These are phyloP conservation scores for Myiozetetes cayanensis DNA, from an alignment of 2,113 vertebrate species.

Conservation along the genomic window DNA sequence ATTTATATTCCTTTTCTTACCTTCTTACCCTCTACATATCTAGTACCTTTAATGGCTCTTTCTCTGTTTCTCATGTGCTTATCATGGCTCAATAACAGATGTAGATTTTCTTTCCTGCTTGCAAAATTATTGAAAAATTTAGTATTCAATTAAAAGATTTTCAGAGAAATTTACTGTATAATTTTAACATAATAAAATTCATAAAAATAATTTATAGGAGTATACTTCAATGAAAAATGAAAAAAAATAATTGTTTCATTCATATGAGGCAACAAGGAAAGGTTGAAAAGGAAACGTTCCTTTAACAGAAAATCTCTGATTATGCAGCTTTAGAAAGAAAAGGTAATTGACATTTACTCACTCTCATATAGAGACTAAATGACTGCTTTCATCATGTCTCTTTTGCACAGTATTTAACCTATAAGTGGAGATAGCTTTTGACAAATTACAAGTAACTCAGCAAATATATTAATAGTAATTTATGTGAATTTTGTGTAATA, in stretches of 20 bases:
- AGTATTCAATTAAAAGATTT: slow-evolving; percentile 60
- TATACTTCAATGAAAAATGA: slow-evolving; percentile 49
- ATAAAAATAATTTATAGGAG: slow-evolving; percentile 28
- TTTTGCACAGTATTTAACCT: slow-evolving; percentile 50
- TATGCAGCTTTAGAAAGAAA: slow-evolving; percentile 44
- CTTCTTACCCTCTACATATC: neutral
- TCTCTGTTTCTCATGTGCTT: slow-evolving; percentile 46
- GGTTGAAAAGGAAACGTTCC: slow-evolving; percentile 9
- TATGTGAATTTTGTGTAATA: neutral
- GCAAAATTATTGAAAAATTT: slow-evolving; percentile 56
- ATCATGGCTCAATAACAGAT: slow-evolving; percentile 27
- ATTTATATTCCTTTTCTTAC: neutral
- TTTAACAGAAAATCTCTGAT: slow-evolving; percentile 40
- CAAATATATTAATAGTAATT: slow-evolving; percentile 47
- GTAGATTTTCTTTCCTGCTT: slow-evolving; percentile 63
- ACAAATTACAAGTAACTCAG: slow-evolving; percentile 54
- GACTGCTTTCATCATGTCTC: slow-evolving; percentile 57
- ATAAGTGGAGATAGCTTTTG: slow-evolving; percentile 46
- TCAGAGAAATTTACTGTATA: slow-evolving; percentile 38
- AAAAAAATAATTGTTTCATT: slow-evolving; percentile 36
- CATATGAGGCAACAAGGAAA: neutral
- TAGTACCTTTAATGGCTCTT: neutral
- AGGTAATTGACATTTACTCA: slow-evolving; percentile 65
- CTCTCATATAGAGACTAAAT: slow-evolving; percentile 56
- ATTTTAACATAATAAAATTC: slow-evolving; percentile 23